Evolutionary conservation across 2,113 vertebrate species (phyloP).

Genomic region (Ammodytes dubius): DNA sequence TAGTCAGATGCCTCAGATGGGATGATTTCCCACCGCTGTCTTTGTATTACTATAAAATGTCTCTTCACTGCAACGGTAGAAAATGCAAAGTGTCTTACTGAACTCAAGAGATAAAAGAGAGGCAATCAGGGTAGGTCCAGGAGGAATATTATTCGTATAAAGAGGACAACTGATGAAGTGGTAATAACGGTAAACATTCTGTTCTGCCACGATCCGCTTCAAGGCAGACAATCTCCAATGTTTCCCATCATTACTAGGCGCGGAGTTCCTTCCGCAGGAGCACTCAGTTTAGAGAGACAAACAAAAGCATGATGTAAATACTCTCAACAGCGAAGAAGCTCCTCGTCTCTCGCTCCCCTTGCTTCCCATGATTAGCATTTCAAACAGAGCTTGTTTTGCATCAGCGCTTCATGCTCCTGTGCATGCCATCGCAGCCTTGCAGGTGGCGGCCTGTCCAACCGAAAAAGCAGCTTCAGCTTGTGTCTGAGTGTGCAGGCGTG

Average conservation of each 20-base stretch:
- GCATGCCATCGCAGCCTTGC: constrained; percentile 76
- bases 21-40: constrained; percentile 30
- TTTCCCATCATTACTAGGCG: constrained; percentile 67
- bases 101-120: constrained; percentile 59
- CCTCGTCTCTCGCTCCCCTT: constrained; percentile 61
- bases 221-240: constrained; percentile 61
- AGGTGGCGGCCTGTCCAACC: constrained; percentile 79
- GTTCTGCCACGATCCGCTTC: constrained; percentile 54
- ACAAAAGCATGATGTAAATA: constrained; percentile 80
- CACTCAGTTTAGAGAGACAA: constrained; percentile 74
- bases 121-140: constrained; percentile 40
- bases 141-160: constrained; percentile 59
- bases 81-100: constrained; percentile 57
- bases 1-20: constrained; percentile 25
- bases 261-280: constrained; percentile 71
- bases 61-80: constrained; percentile 38
- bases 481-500: constrained; percentile 11
- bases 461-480: constrained; percentile 45
- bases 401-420: constrained; percentile 73
- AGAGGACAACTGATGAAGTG: constrained; percentile 63
- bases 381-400: constrained; percentile 83
- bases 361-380: constrained; percentile 81
- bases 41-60: constrained; percentile 51
- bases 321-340: constrained; percentile 74
- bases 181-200: constrained; percentile 63